phyloP scores from a whole-genome alignment of 2,888 invertebrate genomes.

The Hololepta plana region DNA sequence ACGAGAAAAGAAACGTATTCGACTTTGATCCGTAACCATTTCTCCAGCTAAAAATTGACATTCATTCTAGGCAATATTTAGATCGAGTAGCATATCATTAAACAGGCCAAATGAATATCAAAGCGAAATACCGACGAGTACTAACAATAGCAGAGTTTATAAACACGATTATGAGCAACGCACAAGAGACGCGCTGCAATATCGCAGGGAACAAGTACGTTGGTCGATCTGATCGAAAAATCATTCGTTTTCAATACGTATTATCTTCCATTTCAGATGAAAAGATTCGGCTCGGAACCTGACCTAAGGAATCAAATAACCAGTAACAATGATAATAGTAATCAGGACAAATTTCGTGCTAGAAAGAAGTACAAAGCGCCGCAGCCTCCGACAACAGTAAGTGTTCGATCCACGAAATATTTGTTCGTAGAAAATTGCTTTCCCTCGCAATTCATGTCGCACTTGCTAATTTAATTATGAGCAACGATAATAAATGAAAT shows the following conservation, averaged over 20 bases:
- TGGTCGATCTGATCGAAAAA: too few species aligned
- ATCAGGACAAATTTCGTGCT: conserved; percentile 32
- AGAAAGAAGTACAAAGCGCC: conserved; percentile 68
- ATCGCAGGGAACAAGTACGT: too few species aligned
- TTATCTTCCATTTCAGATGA: conserved; percentile 24
- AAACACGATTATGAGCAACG: too few species aligned
- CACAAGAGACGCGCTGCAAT: too few species aligned
- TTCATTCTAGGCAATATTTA: conserved; percentile 9
- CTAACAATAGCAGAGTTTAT: too few species aligned
- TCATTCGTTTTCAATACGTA: too few species aligned
- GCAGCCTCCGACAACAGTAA: conserved; percentile 30
- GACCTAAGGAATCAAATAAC: conserved; percentile 31
- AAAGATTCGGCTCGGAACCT: conserved; percentile 57
- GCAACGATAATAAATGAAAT: too few species aligned
- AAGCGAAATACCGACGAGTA: too few species aligned
- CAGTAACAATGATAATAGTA: conserved; percentile 18
- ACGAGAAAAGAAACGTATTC: conserved; percentile 1
- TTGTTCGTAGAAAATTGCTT: too few species aligned
- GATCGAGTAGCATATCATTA: conserved; percentile 11
- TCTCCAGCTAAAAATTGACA: conserved; percentile 4
- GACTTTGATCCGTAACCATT: not conserved
- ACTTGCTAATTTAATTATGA: too few species aligned
- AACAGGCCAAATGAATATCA: conserved; percentile 10
- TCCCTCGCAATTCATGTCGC: too few species aligned
- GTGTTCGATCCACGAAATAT: too few species aligned